Evolutionary conservation across 2,113 vertebrate genomes (phyloP).

Genomic region (Lepus europaeus): DNA sequence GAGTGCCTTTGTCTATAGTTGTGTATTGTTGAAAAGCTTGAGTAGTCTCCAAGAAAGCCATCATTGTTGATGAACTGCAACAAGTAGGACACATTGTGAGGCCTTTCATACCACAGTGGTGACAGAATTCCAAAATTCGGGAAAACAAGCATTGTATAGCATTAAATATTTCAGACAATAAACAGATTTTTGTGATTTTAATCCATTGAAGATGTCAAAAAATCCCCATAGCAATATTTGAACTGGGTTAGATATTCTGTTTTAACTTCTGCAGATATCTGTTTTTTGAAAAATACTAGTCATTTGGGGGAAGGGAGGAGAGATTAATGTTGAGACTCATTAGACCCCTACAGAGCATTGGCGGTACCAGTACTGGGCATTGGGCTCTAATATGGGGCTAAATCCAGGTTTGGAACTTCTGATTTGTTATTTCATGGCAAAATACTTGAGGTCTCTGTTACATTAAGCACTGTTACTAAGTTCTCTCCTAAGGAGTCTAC

Average conservation of each 20-base stretch:
- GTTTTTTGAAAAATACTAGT: background rate
- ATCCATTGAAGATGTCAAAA: background rate
- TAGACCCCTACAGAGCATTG: background rate
- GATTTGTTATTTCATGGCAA: background rate
- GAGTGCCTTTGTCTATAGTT: background rate
- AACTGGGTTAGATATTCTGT: background rate
- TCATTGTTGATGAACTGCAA: background rate
- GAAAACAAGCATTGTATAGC: background rate
- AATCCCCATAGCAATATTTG: background rate
- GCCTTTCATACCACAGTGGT: background rate
- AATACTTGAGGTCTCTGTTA: background rate
- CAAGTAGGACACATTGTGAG: background rate
- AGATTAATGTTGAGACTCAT: background rate
- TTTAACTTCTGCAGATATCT: background rate
- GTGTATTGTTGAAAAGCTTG: background rate
- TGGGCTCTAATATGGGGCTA: background rate
- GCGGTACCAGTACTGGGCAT: background rate
- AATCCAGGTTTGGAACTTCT: background rate
- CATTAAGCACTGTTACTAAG: background rate
- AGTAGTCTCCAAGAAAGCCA: background rate
- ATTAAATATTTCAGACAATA: constrained; percentile 44
- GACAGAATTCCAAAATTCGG: background rate
- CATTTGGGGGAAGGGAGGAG: background rate
- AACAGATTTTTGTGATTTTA: background rate
- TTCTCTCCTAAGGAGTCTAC: background rate